phyloP scores from a whole-genome alignment of 2,113 vertebrate genomes.

The Hystrix brachyura region DNA sequence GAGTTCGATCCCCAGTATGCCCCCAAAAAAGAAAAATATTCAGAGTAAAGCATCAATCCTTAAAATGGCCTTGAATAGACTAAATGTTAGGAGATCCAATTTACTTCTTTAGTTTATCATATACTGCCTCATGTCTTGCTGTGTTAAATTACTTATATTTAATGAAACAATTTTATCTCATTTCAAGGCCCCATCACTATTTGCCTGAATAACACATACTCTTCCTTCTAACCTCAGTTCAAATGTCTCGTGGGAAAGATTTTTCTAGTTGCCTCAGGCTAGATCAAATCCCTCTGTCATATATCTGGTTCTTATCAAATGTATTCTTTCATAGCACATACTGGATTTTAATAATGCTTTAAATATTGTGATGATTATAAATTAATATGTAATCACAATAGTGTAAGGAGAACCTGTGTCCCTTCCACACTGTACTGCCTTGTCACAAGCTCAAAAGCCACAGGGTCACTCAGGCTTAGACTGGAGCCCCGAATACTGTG shows the following conservation, averaged over 20 bases:
- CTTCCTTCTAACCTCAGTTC: background rate
- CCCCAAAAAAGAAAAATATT: background rate
- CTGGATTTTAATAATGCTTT: background rate
- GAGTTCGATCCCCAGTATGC: too few relatives aligned
- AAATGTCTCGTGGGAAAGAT: background rate
- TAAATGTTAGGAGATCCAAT: background rate
- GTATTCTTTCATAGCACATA: background rate
- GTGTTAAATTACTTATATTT: background rate
- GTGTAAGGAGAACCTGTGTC: background rate
- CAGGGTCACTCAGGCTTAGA: accelerated
- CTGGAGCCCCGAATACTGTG: background rate
- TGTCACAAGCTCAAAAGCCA: background rate
- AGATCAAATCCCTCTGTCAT: background rate
- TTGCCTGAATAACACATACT: background rate
- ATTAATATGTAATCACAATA: background rate
- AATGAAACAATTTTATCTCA: background rate
- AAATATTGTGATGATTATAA: constrained; percentile 2
- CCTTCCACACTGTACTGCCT: background rate
- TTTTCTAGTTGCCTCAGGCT: background rate
- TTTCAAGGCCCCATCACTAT: background rate
- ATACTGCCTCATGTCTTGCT: background rate
- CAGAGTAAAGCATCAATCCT: background rate
- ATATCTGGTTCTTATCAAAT: background rate
- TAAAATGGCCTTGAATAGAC: background rate
- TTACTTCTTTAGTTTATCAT: background rate